Evolutionary conservation across 2,888 invertebrate genomes (phyloP), one percentile per base, ranked within the genome.

Genomic region (Halictus ligatus): DNA sequence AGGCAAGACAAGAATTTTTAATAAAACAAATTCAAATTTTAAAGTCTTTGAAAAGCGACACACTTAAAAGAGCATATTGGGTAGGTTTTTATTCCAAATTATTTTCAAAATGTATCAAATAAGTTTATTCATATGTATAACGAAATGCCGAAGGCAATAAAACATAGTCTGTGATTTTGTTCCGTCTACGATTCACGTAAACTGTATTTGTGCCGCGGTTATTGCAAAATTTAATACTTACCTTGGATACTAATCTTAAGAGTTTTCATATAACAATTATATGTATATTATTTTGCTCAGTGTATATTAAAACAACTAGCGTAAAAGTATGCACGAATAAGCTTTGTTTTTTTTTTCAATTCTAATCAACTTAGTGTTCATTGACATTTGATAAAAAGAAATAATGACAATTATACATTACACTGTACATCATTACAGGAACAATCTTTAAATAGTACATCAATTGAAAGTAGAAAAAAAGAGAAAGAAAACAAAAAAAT

Each of bases 351-450:
- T 89, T n/a, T 87, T 85, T 88, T 85, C 88, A 73, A 84, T 86
- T 85, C 84, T 85, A 79, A 91, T 85, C 83, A 89, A 89, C 84
- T 86, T 84, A 88, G 72, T 80, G 79, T 71, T 83, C 88, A 90
- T 84, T 91, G 85, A 92, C 85, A 91, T 86, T 81, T 72, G 85
- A 85, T 87, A 84, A 83, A 88, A 91, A 73, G 80, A 88, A 91
- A 91, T 80, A 81, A 85, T 87, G 82, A 81, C 81, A 88, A 91
- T 89, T 75, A 91, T 91, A 92, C 92, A 91, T 89, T 88, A 86
- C 87, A 91, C 91, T 92, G 88, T 85, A 91, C 91, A 91, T 89
- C 87, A 89, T 92, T 91, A 92, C 83, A 91, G 91, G 92, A 92
- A 91, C 85, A 84, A 84, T 89, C 64, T 92, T 92, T 92, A 90